phyloP scores from a whole-genome alignment of 2,888 invertebrate genomes.

The Eilema caniola region DNA sequence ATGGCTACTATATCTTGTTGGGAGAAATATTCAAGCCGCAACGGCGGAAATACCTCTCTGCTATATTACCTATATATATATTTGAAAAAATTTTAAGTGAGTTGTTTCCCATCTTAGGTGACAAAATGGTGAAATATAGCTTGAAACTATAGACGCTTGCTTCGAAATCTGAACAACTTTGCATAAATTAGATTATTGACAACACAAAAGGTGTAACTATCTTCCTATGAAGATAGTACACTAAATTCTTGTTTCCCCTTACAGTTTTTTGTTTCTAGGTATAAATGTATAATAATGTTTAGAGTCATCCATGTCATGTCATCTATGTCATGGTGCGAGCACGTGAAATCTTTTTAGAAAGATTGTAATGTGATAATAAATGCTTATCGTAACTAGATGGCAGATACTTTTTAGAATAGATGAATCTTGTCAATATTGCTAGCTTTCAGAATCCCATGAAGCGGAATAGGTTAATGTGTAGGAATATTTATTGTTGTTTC shows the following conservation, averaged over 20 bases:
- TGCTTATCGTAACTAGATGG: neutral
- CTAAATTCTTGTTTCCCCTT: too few relatives aligned
- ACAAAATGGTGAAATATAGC: neutral
- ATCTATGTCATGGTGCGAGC: too few relatives aligned
- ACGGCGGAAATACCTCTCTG: neutral
- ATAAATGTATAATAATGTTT: too few relatives aligned
- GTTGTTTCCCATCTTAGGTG: neutral
- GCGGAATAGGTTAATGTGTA: neutral
- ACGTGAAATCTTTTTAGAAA: too few relatives aligned
- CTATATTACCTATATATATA: neutral
- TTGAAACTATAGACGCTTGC: neutral
- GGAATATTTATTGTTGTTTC: neutral
- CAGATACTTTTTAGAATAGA: neutral
- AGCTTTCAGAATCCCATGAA: neutral
- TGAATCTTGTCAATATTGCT: neutral
- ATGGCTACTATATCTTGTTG: conserved; percentile 3
- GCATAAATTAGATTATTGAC: neutral
- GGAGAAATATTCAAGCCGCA: neutral
- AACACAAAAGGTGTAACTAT: too few relatives aligned
- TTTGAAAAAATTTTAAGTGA: neutral
- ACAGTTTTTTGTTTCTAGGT: too few relatives aligned
- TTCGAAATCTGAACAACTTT: neutral
- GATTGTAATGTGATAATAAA: too few relatives aligned
- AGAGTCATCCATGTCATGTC: too few relatives aligned
- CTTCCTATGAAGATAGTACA: too few relatives aligned